A percentile compares a stretch with the other conserved stretches of the same genome.
Evolutionary conservation across 2,888 invertebrate genomes (phyloP).

Genomic region (Cataglyphis livida): DNA sequence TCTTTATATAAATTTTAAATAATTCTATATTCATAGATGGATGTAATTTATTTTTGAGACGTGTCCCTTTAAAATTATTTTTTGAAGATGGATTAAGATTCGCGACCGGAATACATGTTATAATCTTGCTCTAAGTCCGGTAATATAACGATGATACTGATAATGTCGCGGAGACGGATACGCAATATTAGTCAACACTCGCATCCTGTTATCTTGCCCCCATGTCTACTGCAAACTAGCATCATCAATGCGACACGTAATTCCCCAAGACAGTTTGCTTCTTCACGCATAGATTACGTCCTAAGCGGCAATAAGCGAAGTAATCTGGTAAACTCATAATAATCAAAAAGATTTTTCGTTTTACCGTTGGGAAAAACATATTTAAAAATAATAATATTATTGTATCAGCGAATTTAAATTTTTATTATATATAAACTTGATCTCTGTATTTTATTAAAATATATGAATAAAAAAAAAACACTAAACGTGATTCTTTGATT

Average conservation of each 20-base stretch:
- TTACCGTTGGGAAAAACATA: not conserved
- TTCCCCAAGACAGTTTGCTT: conserved; percentile 52
- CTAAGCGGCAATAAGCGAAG: conserved; percentile 14
- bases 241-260: conserved; percentile 65
- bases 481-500: not conserved
- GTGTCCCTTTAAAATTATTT: not conserved
- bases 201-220: conserved; percentile 70
- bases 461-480: not conserved
- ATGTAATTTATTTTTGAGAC: not conserved
- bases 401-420: not conserved
- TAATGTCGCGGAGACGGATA: conserved; percentile 71
- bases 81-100: not conserved
- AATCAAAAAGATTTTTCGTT: not conserved
- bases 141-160: conserved; percentile 59
- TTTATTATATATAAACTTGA: not conserved
- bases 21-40: not conserved
- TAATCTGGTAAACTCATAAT: conserved; percentile 28
- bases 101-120: not conserved
- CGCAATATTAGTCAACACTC: conserved; percentile 67
- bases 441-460: not conserved
- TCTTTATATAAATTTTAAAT: not conserved
- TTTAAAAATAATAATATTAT: not conserved
- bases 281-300: conserved; percentile 58
- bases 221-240: conserved; percentile 61
- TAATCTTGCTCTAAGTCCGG: conserved; percentile 2